These are phyloP conservation scores for Neodontobutis hainanensis DNA, from an alignment of 2,113 vertebrate genomes.

Conservation along the genomic window DNA sequence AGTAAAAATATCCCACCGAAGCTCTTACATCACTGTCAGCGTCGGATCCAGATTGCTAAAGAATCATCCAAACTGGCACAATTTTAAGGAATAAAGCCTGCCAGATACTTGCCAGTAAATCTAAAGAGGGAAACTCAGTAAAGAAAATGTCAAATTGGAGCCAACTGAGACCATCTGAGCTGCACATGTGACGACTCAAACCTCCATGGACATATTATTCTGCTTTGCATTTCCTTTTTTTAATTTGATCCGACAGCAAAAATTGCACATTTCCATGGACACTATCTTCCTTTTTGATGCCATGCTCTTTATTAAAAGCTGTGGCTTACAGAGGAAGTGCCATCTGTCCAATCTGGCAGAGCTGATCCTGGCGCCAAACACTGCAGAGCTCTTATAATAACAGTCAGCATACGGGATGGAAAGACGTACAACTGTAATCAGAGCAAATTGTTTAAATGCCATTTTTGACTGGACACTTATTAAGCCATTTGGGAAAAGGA, in stretches of 20 bases:
- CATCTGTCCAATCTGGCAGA: slow-evolving; percentile 71
- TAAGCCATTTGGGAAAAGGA: too few relatives aligned
- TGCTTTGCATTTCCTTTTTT: slow-evolving; percentile 3
- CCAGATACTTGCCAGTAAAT: slow-evolving; percentile 28
- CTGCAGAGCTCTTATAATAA: slow-evolving; percentile 69
- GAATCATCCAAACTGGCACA: slow-evolving; percentile 54
- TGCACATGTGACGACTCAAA: slow-evolving; percentile 26
- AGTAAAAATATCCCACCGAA: slow-evolving; percentile 16
- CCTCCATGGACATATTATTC: not conserved
- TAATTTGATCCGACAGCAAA: not conserved
- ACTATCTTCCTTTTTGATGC: slow-evolving; percentile 14
- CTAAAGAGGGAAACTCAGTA: slow-evolving; percentile 36
- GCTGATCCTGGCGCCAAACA: slow-evolving; percentile 45
- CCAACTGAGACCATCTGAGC: slow-evolving; percentile 11
- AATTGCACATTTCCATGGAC: slow-evolving; percentile 2
- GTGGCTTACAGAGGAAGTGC: slow-evolving; percentile 58
- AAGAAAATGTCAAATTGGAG: slow-evolving; percentile 21
- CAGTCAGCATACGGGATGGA: slow-evolving; percentile 64
- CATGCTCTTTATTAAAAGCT: slow-evolving; percentile 52
- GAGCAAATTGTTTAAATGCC: slow-evolving; percentile 4
- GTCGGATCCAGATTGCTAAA: slow-evolving; percentile 53
- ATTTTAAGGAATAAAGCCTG: slow-evolving; percentile 46
- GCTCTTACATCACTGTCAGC: slow-evolving; percentile 53
- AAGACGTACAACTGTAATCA: slow-evolving; percentile 30
- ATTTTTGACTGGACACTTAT: slow-evolving; percentile 19